Conservation (phyloP, 2,113 vertebrate genomes). For the Corydoras maculifer region DNA sequence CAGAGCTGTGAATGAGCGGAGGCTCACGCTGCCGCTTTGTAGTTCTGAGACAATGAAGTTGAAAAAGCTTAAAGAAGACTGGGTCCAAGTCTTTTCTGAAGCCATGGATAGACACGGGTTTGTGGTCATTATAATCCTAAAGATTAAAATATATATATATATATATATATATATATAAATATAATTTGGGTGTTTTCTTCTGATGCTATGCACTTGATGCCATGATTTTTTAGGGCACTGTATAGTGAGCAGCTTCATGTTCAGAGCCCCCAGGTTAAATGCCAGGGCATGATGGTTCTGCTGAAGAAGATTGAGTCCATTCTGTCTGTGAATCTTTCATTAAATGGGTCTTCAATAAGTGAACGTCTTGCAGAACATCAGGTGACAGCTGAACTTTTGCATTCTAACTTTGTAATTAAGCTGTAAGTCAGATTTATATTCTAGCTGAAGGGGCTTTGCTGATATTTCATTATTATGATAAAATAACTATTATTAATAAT, state of each 20-base stretch:
- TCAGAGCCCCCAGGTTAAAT: slow-evolving; percentile 70
- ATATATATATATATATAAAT: no score
- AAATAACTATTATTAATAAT: no score
- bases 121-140: slow-evolving; percentile 1
- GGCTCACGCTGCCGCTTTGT: slow-evolving; percentile 56
- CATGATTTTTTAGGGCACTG: slow-evolving; percentile 50
- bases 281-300: slow-evolving; percentile 66
- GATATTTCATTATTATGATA: no score
- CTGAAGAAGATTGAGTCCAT: slow-evolving; percentile 66
- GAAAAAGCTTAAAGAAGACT: slow-evolving; percentile 64
- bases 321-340: slow-evolving; percentile 46
- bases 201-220: background rate
- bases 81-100: slow-evolving; percentile 61
- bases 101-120: slow-evolving; percentile 71
- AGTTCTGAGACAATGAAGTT: slow-evolving; percentile 63
- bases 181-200: no score
- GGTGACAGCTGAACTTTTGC: slow-evolving; percentile 55
- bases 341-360: slow-evolving; percentile 57
- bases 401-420: no score
- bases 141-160: no score
- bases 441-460: no score
- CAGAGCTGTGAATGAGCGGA: slow-evolving; percentile 69
- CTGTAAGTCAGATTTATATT: no score
- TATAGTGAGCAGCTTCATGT: slow-evolving; percentile 56
- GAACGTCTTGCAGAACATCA: slow-evolving; percentile 73